phyloP scores from a whole-genome alignment of 1,140 invertebrate genomes.

The Alviniconcha marisindica region DNA sequence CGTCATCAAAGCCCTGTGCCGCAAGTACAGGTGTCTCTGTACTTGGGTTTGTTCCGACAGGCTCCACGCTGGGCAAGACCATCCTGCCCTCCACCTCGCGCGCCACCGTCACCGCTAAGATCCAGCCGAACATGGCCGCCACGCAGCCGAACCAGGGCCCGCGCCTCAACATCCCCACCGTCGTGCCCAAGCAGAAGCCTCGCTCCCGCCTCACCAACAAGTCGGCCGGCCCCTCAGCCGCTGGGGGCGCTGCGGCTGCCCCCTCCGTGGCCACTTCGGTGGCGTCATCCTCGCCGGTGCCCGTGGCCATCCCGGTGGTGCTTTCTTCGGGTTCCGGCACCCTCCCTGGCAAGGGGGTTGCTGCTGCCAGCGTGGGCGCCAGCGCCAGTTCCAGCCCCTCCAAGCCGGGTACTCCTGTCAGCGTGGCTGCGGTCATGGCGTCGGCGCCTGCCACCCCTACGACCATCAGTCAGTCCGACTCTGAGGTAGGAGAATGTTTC shows the following conservation, averaged over 20 bases:
- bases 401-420: conserved; percentile 26
- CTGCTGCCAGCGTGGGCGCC: conserved; percentile 70
- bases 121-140: conserved; percentile 54
- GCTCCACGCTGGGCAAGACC: conserved; percentile 48
- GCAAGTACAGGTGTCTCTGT: background rate
- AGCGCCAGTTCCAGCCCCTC: conserved; percentile 40
- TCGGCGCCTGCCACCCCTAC: too few species aligned
- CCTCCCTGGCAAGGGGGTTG: background rate
- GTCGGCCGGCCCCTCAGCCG: background rate
- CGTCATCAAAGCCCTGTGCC: background rate
- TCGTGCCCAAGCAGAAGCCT: conserved; percentile 46
- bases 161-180: conserved; percentile 49
- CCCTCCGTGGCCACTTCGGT: conserved; percentile 36
- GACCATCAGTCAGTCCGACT: too few species aligned
- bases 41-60: conserved; percentile 2
- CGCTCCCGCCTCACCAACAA: background rate
- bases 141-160: conserved; percentile 8
- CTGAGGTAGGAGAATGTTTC: too few species aligned
- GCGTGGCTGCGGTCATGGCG: conserved; percentile 67
- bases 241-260: background rate
- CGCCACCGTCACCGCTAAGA: conserved; percentile 55
- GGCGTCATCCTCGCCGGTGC: conserved; percentile 14
- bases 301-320: background rate
- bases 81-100: conserved; percentile 58
- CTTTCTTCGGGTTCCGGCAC: background rate